These are phyloP conservation scores for Brachyistius frenatus DNA, from an alignment of 2,113 vertebrate genomes.

Conservation along the genomic window DNA sequence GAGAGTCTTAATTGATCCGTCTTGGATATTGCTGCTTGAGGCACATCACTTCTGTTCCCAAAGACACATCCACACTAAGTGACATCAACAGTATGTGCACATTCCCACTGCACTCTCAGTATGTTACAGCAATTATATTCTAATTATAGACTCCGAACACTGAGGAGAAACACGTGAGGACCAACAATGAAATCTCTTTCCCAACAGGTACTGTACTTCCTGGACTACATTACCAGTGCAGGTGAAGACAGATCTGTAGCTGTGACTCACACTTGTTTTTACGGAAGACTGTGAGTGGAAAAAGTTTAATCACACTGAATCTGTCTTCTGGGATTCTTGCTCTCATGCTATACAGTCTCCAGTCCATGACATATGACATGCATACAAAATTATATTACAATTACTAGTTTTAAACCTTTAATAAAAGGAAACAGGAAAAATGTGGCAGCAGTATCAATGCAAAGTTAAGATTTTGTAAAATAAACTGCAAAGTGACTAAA, in stretches of 20 bases:
- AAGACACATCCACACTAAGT: neutral
- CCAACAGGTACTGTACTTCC: neutral
- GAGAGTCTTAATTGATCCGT: constrained; percentile 34
- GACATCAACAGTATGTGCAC: neutral
- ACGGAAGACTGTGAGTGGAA: neutral
- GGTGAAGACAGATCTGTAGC: neutral
- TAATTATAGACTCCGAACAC: constrained; percentile 12
- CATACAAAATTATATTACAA: neutral
- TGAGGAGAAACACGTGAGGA: neutral
- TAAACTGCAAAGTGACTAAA: neutral
- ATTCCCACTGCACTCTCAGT: neutral
- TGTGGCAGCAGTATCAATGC: neutral
- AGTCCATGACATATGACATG: neutral
- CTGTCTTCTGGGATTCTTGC: neutral
- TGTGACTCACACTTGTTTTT: neutral
- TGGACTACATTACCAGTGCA: constrained; percentile 13
- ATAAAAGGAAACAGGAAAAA: neutral
- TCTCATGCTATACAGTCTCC: neutral
- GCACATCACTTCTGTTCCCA: constrained; percentile 2
- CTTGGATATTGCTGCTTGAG: neutral
- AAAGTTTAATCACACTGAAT: neutral
- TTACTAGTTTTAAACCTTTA: neutral
- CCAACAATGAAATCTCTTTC: constrained; percentile 6
- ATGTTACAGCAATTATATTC: constrained; percentile 15
- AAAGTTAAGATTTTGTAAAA: neutral